These are phyloP conservation scores for Morpho deidamia DNA, from an alignment of 2,888 invertebrate genomes.

Conservation along the genomic window DNA sequence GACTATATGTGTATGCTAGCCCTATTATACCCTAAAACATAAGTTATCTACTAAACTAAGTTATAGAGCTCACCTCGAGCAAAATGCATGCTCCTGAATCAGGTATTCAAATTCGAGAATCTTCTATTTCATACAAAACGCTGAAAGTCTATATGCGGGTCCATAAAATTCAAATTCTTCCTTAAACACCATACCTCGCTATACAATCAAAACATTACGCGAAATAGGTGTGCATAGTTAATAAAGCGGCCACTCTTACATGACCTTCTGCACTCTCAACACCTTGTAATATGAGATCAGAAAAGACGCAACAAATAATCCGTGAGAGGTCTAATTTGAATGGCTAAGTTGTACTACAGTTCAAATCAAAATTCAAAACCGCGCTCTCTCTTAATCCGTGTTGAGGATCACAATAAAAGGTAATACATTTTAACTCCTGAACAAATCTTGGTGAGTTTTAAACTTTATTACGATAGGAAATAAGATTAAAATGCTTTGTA, in stretches of 20 bases:
- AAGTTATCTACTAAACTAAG: no score
- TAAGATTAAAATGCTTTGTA: constrained; percentile 47
- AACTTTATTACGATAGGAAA: constrained; percentile 40
- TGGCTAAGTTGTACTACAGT: constrained; percentile 65
- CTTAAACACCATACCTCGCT: constrained; percentile 64
- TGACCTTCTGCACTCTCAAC: constrained; percentile 37
- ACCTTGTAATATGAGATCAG: constrained; percentile 35
- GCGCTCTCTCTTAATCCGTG: constrained; percentile 78
- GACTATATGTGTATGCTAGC: no score
- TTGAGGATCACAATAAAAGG: constrained; percentile 79
- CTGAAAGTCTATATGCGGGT: not conserved
- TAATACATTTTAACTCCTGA: constrained; percentile 74
- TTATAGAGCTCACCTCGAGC: no score
- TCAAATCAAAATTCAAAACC: constrained; percentile 79
- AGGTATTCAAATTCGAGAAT: no score
- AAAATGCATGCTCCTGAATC: no score
- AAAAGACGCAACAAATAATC: constrained; percentile 52
- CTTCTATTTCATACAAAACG: no score
- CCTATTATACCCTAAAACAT: no score
- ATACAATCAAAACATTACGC: constrained; percentile 72
- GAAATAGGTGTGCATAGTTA: constrained; percentile 73
- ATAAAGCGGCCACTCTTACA: constrained; percentile 39
- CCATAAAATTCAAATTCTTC: constrained; percentile 54
- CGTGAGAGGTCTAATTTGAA: constrained; percentile 56
- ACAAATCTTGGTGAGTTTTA: constrained; percentile 37